Evolutionary conservation across 2,797 vertebrate species (phyloP), one percentile per base, ranked within the genome.

Genomic region (Odontamblyopus rebecca): DNA sequence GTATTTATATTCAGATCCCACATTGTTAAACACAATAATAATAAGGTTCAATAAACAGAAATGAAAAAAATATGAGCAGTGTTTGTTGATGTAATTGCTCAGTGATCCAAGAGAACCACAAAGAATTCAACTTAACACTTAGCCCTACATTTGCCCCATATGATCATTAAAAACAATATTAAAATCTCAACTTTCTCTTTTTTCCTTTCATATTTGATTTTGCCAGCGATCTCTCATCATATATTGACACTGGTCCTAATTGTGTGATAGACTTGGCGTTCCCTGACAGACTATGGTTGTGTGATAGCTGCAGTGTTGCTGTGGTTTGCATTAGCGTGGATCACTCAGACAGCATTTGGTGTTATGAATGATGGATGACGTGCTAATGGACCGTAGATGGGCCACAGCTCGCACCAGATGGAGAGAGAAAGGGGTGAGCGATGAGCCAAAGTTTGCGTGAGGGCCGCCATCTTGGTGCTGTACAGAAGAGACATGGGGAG

Each of bases 361-460:
- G 9, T 76, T 71, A 54, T 64, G 70, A 61, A 44, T 86, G 83
- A 87, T 82, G 74, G 68, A 86, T 76, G 73, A 71, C 13, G 78
- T 78, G 76, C 54, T 84, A 86, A 83, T 80, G 57, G 74, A 70
- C 67, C 70, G 70, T 85, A 82, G 82, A 81, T 83, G 79, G 61
- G 59, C 71, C 74, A 62, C 35, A 74, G 71, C 80, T 51, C 71
- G 76, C 57, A 77, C 74, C 82, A 82, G 83, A 80, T 87, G 79
- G 73, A 74, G 64, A 76, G 71, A 75, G 70, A 18, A 13, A 84
- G 27, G 57, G 70, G 74, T 72, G 72, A 85, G 56, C 50, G 32
- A 82, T 81, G 81, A 71, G 57, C 38, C 73, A 67, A 67, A 82
- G 69, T 57, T 63, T 70, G 74, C 71, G 77, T 59, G 60, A 80